Evolutionary conservation across 2,113 vertebrate species (phyloP).

Genomic region (Neolamprologus tretocephalus): DNA sequence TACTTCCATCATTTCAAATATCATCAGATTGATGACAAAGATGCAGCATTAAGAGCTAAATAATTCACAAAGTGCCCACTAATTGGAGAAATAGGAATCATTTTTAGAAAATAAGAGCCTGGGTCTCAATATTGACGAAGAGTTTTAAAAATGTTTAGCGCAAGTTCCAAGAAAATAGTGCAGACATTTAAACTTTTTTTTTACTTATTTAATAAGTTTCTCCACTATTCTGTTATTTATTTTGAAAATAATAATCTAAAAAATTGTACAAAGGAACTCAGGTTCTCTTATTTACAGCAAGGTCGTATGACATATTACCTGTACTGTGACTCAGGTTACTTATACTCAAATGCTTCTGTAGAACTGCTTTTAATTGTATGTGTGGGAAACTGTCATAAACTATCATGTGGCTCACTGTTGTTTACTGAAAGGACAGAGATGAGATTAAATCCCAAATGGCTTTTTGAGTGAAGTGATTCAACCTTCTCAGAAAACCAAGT

Average conservation of each 20-base stretch:
- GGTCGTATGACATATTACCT: neutral
- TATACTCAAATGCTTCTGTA: neutral
- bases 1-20: neutral
- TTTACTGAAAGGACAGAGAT: neutral
- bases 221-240: neutral
- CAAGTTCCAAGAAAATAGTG: neutral
- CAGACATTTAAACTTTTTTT: neutral
- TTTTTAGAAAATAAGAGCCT: neutral
- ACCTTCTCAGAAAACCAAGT: neutral
- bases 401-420: neutral
- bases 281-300: neutral
- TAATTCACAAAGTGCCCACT: neutral
- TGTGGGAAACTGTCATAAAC: neutral
- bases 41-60: neutral
- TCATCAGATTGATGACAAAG: neutral
- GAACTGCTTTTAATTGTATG: neutral
- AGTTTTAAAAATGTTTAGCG: neutral
- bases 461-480: neutral
- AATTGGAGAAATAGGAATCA: neutral
- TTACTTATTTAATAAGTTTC: neutral
- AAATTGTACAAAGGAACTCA: neutral
- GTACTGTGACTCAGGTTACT: neutral
- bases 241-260: neutral
- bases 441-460: neutral
- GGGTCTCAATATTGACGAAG: neutral